Conservation (phyloP, 2,888 invertebrate species). For the Galeruca laticollis region DNA sequence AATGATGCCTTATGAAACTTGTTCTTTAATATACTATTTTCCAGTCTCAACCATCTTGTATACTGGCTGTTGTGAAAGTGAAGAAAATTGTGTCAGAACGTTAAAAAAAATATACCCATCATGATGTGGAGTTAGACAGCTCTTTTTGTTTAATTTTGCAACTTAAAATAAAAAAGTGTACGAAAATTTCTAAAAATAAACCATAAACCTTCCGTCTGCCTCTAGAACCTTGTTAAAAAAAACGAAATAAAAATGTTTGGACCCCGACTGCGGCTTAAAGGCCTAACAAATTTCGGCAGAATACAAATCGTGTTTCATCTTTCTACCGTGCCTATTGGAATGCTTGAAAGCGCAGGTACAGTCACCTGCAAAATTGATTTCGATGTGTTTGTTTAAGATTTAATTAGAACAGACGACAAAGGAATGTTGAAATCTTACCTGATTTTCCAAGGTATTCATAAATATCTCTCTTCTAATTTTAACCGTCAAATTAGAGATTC, state of each 20-base stretch:
- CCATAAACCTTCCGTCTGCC: conserved; percentile 13
- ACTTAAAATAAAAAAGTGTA: too few species aligned
- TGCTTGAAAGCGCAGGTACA: conserved; percentile 31
- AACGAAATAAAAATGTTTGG: conserved; percentile 29
- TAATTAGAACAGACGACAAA: conserved; percentile 17
- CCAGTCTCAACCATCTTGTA: too few species aligned
- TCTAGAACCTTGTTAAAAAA: conserved; percentile 23
- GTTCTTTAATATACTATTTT: too few species aligned
- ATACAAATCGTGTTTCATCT: conserved; percentile 38
- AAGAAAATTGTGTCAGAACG: too few species aligned
- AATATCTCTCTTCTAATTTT: conserved; percentile 13
- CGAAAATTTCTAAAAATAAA: neutral
- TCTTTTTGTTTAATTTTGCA: too few species aligned
- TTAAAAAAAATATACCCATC: too few species aligned
- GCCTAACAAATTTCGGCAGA: conserved; percentile 43
- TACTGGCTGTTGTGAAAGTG: too few species aligned
- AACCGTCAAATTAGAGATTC: conserved; percentile 11
- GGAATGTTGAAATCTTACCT: conserved; percentile 6
- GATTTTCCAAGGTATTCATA: conserved; percentile 3
- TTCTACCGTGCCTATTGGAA: conserved; percentile 33
- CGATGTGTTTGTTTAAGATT: conserved; percentile 15
- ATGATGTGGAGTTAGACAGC: too few species aligned
- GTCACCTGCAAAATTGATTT: conserved; percentile 26
- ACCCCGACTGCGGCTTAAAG: conserved; percentile 40
- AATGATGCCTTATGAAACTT: too few species aligned